Percentiles rank a stretch among this genome's conserved stretches.
Evolutionary conservation across 1,140 invertebrate species (phyloP).

Genomic region (Eupristina koningsbergeri): DNA sequence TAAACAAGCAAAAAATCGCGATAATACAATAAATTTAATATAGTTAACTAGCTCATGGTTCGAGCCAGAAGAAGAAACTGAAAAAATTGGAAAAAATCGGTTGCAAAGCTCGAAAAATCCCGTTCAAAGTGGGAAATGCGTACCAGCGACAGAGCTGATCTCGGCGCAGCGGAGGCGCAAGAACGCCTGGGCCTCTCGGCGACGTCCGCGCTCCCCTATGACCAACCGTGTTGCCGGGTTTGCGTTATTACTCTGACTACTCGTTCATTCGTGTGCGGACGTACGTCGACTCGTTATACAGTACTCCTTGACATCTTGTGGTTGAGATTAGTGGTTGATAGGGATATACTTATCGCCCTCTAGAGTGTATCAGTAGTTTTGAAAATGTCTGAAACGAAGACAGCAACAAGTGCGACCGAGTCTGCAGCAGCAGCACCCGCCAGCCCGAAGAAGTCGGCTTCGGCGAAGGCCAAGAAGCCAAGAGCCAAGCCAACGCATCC

Average conservation of each 20-base stretch:
- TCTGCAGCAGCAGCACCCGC: slow-evolving; percentile 32
- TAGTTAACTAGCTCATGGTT: not conserved
- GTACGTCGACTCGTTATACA: not conserved
- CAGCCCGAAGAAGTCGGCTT: slow-evolving; percentile 37
- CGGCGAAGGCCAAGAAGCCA: slow-evolving; percentile 65
- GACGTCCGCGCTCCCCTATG: slow-evolving; percentile 55
- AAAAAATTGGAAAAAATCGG: not conserved
- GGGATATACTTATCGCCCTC: not conserved
- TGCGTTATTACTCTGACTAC: not conserved
- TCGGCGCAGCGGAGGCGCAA: slow-evolving; percentile 12
- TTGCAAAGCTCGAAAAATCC: not conserved
- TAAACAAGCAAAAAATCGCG: too few relatives aligned
- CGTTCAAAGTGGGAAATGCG: slow-evolving; percentile 35
- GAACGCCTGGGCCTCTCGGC: slow-evolving; percentile 53
- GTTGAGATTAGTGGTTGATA: not conserved
- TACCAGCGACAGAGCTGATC: slow-evolving; percentile 33
- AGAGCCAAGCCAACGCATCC: slow-evolving; percentile 70
- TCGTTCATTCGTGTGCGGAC: not conserved
- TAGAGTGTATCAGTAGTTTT: not conserved
- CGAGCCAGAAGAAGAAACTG: not conserved
- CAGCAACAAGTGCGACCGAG: slow-evolving; percentile 17
- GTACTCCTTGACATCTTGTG: not conserved
- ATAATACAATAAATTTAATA: too few relatives aligned
- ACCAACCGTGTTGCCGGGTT: slow-evolving; percentile 18
- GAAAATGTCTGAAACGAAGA: slow-evolving; percentile 22